These are phyloP conservation scores for Anguilla rostrata DNA, from an alignment of 2,113 vertebrate species.

Conservation along the genomic window DNA sequence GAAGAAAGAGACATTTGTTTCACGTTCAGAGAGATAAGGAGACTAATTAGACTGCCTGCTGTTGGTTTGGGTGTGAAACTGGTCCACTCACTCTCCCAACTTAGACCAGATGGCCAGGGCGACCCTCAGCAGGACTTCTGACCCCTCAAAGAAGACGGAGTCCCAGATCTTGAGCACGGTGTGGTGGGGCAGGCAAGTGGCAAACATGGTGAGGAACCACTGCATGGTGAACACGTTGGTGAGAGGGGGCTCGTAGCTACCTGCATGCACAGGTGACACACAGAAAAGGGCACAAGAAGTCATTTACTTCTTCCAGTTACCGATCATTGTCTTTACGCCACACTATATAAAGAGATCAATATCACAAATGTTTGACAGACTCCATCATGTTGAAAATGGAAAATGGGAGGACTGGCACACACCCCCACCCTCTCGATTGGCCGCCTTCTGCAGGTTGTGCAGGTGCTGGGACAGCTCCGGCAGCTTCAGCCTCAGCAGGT, in stretches of 20 bases:
- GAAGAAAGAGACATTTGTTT: neutral
- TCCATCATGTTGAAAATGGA: neutral
- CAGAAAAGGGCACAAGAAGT: neutral
- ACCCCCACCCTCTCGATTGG: constrained; percentile 84
- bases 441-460: constrained; percentile 78
- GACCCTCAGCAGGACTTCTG: constrained; percentile 91
- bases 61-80: neutral
- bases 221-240: constrained; percentile 99
- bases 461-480: constrained; percentile 84
- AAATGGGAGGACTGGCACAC: constrained; percentile 17
- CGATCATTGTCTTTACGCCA: too few species aligned
- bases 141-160: constrained; percentile 96
- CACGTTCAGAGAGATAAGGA: neutral
- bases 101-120: constrained; percentile 94
- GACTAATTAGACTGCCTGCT: neutral
- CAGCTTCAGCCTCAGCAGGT: constrained; percentile 81
- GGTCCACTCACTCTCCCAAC: constrained; percentile 86
- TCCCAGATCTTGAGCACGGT: constrained; percentile 98
- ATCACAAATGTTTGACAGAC: too few species aligned
- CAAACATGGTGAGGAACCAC: constrained; percentile 98
- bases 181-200: constrained; percentile 93
- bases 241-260: constrained; percentile 93
- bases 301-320: too few species aligned
- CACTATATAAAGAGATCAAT: too few species aligned
- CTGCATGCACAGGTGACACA: constrained; percentile 56